Evolutionary conservation across 2,113 vertebrate species (phyloP), one percentile per base, ranked within the genome.

Genomic region (Gulo gulo): DNA sequence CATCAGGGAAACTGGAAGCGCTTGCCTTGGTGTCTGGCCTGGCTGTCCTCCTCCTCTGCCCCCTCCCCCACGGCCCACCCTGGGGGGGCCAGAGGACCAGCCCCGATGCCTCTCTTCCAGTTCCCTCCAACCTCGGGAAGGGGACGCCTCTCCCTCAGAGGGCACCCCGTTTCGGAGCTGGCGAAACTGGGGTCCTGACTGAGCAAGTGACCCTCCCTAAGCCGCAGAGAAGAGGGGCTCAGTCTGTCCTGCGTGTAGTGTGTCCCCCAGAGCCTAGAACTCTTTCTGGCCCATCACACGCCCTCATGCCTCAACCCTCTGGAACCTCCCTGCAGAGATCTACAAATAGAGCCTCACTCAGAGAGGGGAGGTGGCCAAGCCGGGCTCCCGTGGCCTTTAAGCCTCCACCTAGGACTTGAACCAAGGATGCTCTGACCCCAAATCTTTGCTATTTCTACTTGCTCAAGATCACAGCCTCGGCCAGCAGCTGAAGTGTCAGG

Each of bases 291-390:
- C 11, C 21, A 2, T 18, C 3, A 1, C 1, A 8, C 6, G 31
- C 14, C 20, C 63, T 63, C 20, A 13, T 0, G 16, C 45, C 15
- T 36, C 14, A 23, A 16, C 6, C 1, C 3, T 4, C 11, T 1
- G 0, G 0, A 4, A 13, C 26, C 47, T 52, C 29, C 3, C 0
- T 20, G 29, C 7, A 34, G 0, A n/a, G n/a, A 83, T 81, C 12
- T 88, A 57, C 42, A 65, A 61, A n/a, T 0, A 26, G 13, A 80
- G 36, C 12, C 80, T 89, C 13, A 7, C 57, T 87, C 74, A 76
- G 90, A 67, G 61, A 61, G 69, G 34, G 3, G 9, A 79, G 24
- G 57, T 34, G 34, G 69, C 18, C 14, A 2, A 65, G 31, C 39
- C 45, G 13, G 21, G 12, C 34, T 88, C 91, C 69, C 57, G 42